phyloP scores from a whole-genome alignment of 2,888 invertebrate genomes.

The Eulithis testata region DNA sequence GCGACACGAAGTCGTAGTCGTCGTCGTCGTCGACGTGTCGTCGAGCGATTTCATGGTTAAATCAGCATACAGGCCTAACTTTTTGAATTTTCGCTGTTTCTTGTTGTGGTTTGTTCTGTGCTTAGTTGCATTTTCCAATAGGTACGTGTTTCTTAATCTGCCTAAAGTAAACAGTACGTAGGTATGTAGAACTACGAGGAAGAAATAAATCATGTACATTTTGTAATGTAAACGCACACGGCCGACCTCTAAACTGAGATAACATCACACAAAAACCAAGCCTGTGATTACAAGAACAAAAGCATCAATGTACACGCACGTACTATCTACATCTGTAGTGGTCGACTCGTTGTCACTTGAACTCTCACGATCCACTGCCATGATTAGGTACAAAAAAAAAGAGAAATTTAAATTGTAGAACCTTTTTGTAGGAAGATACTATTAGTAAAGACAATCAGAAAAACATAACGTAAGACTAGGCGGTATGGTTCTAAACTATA shows the following conservation, averaged over 20 bases:
- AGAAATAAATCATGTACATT: constrained; percentile 19
- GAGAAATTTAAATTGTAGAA: not conserved
- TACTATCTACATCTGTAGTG: constrained; percentile 26
- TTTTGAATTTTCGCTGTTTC: too few relatives aligned
- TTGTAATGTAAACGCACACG: constrained; percentile 5
- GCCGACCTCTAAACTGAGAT: constrained; percentile 25
- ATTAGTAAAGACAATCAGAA: not conserved
- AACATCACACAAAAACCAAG: constrained; percentile 34
- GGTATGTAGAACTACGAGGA: constrained; percentile 3
- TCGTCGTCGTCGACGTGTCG: too few relatives aligned
- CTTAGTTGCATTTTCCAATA: too few relatives aligned
- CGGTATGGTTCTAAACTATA: too few relatives aligned
- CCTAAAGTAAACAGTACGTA: too few relatives aligned
- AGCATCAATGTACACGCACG: constrained; percentile 30
- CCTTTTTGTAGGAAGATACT: not conserved
- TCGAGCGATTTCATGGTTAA: too few relatives aligned
- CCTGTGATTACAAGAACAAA: constrained; percentile 37
- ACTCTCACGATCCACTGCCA: constrained; percentile 35
- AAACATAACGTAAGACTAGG: too few relatives aligned
- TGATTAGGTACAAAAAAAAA: constrained; percentile 21
- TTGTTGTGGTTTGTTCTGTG: too few relatives aligned
- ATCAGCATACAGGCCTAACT: too few relatives aligned
- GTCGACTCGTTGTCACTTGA: constrained; percentile 31
- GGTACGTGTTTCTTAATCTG: too few relatives aligned
- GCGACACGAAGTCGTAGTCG: too few relatives aligned